Conservation (phyloP, 2,113 vertebrate genomes). For the Formicarius rufipectus region DNA sequence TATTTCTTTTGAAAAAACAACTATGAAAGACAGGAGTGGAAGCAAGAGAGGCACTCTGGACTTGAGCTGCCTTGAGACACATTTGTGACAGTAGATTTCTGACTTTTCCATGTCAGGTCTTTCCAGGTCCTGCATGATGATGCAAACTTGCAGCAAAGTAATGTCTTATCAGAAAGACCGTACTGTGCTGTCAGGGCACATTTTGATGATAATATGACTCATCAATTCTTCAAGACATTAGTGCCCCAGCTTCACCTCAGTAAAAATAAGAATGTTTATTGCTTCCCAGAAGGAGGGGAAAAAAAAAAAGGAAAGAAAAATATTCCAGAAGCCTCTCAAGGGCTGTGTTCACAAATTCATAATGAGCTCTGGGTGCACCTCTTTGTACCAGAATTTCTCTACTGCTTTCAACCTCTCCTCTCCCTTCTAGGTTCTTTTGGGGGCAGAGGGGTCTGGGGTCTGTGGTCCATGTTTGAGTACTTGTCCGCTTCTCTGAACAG, state of each 20-base stretch:
- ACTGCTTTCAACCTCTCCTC: neutral
- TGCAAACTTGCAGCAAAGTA: neutral
- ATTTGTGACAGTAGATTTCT: neutral
- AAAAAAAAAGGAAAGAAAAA: neutral
- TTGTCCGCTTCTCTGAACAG: neutral
- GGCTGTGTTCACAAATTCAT: neutral
- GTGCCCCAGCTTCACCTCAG: neutral
- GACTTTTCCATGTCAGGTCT: neutral
- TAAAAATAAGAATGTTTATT: constrained; percentile 5
- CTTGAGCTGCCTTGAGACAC: neutral
- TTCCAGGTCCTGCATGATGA: neutral
- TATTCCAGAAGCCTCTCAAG: neutral
- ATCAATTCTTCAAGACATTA: constrained; percentile 21
- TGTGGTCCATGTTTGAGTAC: neutral
- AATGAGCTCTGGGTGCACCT: neutral
- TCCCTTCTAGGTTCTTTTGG: neutral
- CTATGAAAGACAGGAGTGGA: neutral
- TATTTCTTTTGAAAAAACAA: neutral
- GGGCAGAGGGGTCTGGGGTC: neutral
- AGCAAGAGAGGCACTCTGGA: neutral
- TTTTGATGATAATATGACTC: neutral
- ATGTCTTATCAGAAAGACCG: neutral
- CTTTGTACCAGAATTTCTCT: neutral
- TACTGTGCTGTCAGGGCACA: neutral
- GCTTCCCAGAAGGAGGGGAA: neutral